Evolutionary conservation across 2,888 invertebrate species (phyloP), one percentile per base, ranked within the genome.

Genomic region (Frankliniella intonsa): DNA sequence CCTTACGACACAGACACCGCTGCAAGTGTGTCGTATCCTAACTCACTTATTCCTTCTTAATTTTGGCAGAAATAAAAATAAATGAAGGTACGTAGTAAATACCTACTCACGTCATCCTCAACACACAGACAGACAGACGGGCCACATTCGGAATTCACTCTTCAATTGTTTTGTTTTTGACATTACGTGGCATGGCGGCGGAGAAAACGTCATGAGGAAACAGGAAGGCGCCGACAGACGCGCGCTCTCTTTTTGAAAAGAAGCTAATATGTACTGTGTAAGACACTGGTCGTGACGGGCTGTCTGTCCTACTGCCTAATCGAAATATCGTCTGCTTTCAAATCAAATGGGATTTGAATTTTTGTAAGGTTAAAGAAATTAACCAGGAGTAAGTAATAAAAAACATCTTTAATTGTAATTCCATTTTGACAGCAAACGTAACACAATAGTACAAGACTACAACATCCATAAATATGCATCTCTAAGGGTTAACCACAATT

Each of bases 61-160:
- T 76, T 76, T 25, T 10, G 12, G 25, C 69, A 12, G 38, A 38
- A 25, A 76, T 76, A 12, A 76, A 76, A 22, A 25, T 25, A 76
- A 76, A 25, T 25, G 69, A 25, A 25, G 69, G 69, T 76, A 76
- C 22, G 69, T 62, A 76, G 69, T 76, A 76, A 76, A 76, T 76
- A 76, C 69, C 69, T 25, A 76, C 69, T 76, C 69, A 76, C 69
- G 69, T 76, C 69, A 76, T 76, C 69, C 69, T 76, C 69, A 76
- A 76, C 69, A n/a, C 12, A 76, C 69, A 76, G 22, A 76, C 69
- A 25, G 69, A 22, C 69, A 25, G 62, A n/a, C 8, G 22, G 25
- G 69, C n/a, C 69, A 76, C 69, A 76, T 76, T 76, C 69, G 69
- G 69, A 76, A 76, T 76, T 76, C 69, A 25, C 22, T 25, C 1